Percentiles rank a stretch among this genome's conserved stretches.
phyloP scores from a whole-genome alignment of 2,113 vertebrate species.

The Dermatemys mawii region DNA sequence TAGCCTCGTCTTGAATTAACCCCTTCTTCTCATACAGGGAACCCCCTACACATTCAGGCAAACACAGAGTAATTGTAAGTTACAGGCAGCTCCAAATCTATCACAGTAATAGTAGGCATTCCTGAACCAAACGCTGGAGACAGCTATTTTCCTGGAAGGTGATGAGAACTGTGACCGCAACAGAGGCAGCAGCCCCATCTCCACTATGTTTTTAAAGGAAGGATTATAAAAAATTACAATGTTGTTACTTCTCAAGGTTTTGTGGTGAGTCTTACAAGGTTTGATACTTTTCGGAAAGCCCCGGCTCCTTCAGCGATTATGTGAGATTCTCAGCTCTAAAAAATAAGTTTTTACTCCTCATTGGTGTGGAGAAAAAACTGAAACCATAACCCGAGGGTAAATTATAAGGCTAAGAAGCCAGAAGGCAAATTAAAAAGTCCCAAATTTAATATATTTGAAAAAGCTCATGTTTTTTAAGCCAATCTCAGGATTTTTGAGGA shows the following conservation, averaged over 20 bases:
- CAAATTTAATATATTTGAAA: background rate
- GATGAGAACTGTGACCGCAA: background rate
- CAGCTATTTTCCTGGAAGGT: background rate
- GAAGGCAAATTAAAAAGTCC: background rate
- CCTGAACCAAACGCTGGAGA: background rate
- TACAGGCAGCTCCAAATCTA: background rate
- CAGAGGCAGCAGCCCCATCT: background rate
- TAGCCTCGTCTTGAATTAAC: background rate
- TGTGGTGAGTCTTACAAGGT: background rate
- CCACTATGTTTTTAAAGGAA: background rate
- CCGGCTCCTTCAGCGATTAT: background rate
- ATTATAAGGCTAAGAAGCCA: conserved; percentile 12
- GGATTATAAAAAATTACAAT: background rate
- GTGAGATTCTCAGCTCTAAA: background rate
- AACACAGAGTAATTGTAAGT: background rate
- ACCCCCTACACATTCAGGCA: background rate
- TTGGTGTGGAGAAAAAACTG: background rate
- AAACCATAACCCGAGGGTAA: conserved; percentile 2
- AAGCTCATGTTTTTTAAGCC: background rate
- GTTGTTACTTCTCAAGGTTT: background rate
- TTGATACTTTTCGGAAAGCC: conserved; percentile 18
- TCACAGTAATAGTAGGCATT: background rate
- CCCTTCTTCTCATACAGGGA: background rate
- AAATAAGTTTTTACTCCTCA: conserved; percentile 29
- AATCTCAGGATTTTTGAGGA: background rate